Conservation (phyloP, 2,113 vertebrate genomes). For the Ammodytes dubius region DNA sequence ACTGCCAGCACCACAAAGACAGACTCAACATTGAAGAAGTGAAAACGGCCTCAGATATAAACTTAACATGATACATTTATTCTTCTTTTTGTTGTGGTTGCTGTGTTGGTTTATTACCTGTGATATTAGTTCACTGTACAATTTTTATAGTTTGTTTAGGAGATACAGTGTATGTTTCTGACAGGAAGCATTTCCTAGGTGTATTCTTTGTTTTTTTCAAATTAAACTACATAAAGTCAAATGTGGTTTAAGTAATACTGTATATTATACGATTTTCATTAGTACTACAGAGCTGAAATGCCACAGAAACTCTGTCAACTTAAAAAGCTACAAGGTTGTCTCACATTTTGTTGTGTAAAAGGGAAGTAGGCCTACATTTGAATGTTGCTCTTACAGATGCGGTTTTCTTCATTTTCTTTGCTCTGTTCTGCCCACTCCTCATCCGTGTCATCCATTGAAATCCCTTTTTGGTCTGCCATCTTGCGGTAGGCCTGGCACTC, state of each 20-base stretch:
- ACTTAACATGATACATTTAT: neutral
- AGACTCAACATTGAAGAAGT: slow-evolving; percentile 14
- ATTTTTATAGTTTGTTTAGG: neutral
- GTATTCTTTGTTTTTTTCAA: neutral
- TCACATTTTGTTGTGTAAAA: neutral
- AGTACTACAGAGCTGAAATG: neutral
- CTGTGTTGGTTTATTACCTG: neutral
- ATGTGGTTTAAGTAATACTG: neutral
- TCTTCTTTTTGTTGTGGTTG: neutral
- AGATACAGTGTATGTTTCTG: neutral
- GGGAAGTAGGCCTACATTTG: neutral
- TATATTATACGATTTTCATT: neutral
- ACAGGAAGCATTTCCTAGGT: neutral
- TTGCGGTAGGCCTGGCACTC: slow-evolving; percentile 82
- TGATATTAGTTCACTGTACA: neutral
- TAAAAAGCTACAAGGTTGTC: neutral
- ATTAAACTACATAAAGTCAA: neutral
- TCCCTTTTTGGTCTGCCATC: slow-evolving; percentile 72
- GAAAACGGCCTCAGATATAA: neutral
- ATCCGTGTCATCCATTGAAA: slow-evolving; percentile 86
- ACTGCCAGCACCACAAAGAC: slow-evolving; percentile 34
- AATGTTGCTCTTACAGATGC: slow-evolving; percentile 2
- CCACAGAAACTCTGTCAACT: neutral
- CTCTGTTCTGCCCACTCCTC: slow-evolving; percentile 88
- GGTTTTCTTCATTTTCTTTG: slow-evolving; percentile 71